Percentiles rank a stretch among this genome's conserved stretches.
These are phyloP conservation scores for Centroberyx gerrardi DNA, from an alignment of 2,797 vertebrate genomes.

Conservation along the genomic window DNA sequence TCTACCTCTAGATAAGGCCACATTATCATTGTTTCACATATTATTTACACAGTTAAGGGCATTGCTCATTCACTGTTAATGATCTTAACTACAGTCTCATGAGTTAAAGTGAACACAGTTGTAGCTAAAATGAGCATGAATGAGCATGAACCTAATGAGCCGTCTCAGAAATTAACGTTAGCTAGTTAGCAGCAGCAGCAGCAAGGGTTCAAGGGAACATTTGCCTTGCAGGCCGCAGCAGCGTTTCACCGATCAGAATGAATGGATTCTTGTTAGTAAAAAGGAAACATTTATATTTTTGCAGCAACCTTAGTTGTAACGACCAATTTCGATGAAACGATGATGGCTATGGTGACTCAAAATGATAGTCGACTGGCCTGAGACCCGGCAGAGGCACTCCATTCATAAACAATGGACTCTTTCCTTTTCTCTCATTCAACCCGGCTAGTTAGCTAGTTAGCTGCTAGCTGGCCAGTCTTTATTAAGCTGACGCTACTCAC, in stretches of 20 bases:
- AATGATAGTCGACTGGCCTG: not conserved
- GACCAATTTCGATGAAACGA: rapidly evolving
- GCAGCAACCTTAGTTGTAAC: not conserved
- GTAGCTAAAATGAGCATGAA: not conserved
- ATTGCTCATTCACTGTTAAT: too few species aligned
- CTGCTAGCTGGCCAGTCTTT: slow-evolving; percentile 4
- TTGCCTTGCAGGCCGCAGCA: slow-evolving; percentile 33
- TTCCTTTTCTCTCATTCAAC: slow-evolving; percentile 51
- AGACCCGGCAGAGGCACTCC: not conserved
- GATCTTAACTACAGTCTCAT: too few species aligned
- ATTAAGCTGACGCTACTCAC: too few species aligned
- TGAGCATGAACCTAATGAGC: too few species aligned
- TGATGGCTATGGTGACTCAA: not conserved
- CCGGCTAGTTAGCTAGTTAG: slow-evolving; percentile 45
- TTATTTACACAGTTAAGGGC: too few species aligned
- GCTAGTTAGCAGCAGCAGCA: not conserved
- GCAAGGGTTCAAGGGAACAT: not conserved
- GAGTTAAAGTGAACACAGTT: too few species aligned
- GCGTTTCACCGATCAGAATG: not conserved
- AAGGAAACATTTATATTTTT: rapidly evolving
- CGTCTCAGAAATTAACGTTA: not conserved
- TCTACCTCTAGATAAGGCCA: too few species aligned
- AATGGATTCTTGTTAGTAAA: rapidly evolving
- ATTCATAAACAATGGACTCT: slow-evolving; percentile 51
- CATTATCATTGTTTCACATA: too few species aligned